Evolutionary conservation across 2,888 invertebrate species (phyloP), one percentile per base, ranked within the genome.

Genomic region (Drosophila gaucha): DNA sequence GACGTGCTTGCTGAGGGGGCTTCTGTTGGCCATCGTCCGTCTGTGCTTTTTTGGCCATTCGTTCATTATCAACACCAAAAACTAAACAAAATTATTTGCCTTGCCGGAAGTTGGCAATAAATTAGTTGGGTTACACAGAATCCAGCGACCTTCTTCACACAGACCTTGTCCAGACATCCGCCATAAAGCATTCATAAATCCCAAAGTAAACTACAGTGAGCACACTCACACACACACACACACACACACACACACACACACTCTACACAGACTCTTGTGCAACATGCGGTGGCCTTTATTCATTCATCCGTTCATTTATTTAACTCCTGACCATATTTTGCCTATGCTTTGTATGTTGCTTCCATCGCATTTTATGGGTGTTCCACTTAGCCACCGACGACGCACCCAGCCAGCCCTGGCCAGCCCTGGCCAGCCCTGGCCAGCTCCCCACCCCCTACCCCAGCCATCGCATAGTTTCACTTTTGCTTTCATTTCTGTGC

Each of bases 151-250:
- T 63, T 73, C 75, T 75, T 73, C 70, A 60, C 70, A 60, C 67
- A 79, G 84, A 86, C 79, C 79, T 78, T 79, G 86, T 77, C 86
- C 88, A 83, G 80, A 86, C 80, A 83, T 86, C 70, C 86, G 86
- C 78, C 80, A 87, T 85, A 89, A 90, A 88, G 89, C 86, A 89
- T 89, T 90, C 90, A 91, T 91, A 91, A 91, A 91, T 91, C 90
- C 90, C 85, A 88, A 86, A 90, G 85, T 88, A 91, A 91, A 91
- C 87, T 86, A 85, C 76, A 82, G 67, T 74, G 76, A 68, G 67
- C 59, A 60, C 57, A 51, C 54, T 47, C 49, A 52, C 67, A 35
- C 57, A 55, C 50, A 49, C 38, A 57, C 44, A 56, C 31, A 49
- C 31, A 51, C 44, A 41, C 38, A 41, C 39, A 30, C 12, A 30